Base-by-base conservation (phyloP, 2,797 vertebrate genomes). In the Premnoplex brunnescens region DNA sequence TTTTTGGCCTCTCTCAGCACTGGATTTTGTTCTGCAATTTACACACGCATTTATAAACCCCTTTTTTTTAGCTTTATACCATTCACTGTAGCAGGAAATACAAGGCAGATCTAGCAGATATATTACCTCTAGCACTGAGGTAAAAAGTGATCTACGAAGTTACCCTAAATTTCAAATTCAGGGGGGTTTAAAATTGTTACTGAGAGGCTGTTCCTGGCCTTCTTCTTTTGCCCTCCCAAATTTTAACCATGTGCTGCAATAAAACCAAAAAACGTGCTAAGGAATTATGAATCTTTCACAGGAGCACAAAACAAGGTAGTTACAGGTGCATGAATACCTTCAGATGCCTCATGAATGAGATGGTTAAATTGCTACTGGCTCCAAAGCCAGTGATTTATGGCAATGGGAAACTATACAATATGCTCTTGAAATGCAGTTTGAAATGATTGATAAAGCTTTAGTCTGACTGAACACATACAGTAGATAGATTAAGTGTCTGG, bases 401-500 rank as follows among this genome's bases (percentile, higher is more conserved):
- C 73, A 89, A 82, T 43, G 54, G 85, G 15, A 91, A 96, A 75
- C 93, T 78, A 88, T 94, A 92, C 67, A 88, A 43, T 74, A 91
- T 37, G 75, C 60, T 88, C 85, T 93, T 85, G 60, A 89, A 97
- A 94, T 74, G 93, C n/a, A 91, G 56, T 92, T 97, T 94, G 75
- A 89, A 93, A 73, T 89, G 88, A 91, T 36, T 95, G 89, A 95
- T 96, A 89, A 56, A 73, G 64, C 66, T 96, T 97, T 83, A 63
- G 28, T 80, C 92, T 91, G 83, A 63, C 72, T 96, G 85, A 84
- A 76, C 88, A 93, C 55, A 67, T 92, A 92, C 93, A 90, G 92
- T 91, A 95, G 90, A 73, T 94, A 48, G 93, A 95, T 94, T 97
- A 95, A 74, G 60, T 84, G 80, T 72, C 92, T 90, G 78, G 93